A percentile compares a stretch with the other conserved stretches of the same genome.
phyloP scores from a whole-genome alignment of 2,113 vertebrate species.

The Pseudorectes ferrugineus region DNA sequence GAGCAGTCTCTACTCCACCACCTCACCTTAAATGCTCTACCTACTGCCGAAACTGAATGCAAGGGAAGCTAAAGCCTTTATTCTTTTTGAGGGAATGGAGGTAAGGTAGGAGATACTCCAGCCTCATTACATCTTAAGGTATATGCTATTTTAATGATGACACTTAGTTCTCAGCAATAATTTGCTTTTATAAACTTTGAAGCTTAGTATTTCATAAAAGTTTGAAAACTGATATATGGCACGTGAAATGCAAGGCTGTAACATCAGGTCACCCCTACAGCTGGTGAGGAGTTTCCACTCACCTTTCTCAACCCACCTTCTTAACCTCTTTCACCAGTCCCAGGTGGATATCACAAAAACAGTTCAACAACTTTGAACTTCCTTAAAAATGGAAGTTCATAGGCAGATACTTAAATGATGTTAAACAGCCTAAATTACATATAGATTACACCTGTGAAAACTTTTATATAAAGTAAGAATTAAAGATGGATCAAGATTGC shows the following conservation, averaged over 20 bases:
- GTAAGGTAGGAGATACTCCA: neutral
- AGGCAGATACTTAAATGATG: neutral
- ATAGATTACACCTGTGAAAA: neutral
- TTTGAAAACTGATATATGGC: neutral
- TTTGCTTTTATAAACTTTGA: neutral
- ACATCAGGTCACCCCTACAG: neutral
- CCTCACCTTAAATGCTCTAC: neutral
- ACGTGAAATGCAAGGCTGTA: neutral
- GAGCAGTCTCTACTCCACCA: neutral
- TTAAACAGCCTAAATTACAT: neutral
- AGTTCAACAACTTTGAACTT: neutral
- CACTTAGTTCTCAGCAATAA: neutral
- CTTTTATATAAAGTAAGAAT: neutral
- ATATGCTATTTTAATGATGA: neutral
- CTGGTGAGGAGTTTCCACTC: neutral
- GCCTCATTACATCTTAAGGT: neutral
- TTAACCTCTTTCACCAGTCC: neutral
- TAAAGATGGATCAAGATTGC: neutral
- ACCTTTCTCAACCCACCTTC: neutral
- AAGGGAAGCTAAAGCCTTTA: neutral
- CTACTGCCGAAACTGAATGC: neutral
- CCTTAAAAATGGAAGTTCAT: neutral
- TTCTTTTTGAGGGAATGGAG: neutral
- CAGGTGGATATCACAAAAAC: neutral
- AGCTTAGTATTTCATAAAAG: neutral